A percentile compares a stretch with the other conserved stretches of the same genome.
phyloP scores from a whole-genome alignment of 1,140 invertebrate species.

The Anoplolepis gracilipes region DNA sequence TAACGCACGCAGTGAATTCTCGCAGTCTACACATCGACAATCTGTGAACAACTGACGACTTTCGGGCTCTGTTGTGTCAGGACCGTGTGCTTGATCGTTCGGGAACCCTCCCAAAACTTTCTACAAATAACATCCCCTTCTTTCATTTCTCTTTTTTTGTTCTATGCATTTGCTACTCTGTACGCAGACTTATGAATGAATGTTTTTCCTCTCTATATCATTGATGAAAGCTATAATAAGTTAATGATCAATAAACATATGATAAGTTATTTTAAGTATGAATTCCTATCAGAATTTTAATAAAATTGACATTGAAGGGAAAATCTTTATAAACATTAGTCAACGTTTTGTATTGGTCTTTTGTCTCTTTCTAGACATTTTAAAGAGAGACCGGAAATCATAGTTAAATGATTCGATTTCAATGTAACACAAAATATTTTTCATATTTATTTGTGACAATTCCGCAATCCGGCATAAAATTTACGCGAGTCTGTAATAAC shows the following conservation, averaged over 20 bases:
- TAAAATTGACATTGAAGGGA: too few relatives aligned
- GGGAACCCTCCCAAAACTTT: slow-evolving; percentile 10
- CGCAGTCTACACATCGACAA: background rate
- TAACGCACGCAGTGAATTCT: background rate
- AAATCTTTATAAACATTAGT: background rate
- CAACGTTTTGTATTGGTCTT: background rate
- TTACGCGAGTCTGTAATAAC: background rate
- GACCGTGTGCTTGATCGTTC: background rate
- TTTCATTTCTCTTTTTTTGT: background rate
- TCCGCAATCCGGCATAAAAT: background rate
- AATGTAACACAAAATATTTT: background rate
- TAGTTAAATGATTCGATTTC: too few relatives aligned
- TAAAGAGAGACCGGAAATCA: too few relatives aligned
- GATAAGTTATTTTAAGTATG: background rate
- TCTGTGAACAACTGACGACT: slow-evolving; percentile 32
- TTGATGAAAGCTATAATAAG: background rate
- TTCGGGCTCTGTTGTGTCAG: background rate
- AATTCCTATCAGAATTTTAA: background rate
- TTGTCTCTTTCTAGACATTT: background rate
- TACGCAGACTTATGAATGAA: background rate
- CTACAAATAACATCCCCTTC: slow-evolving; percentile 8
- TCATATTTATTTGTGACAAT: slow-evolving; percentile 1
- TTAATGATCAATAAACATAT: too few relatives aligned
- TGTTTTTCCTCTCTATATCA: background rate
- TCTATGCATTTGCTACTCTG: background rate